Evolutionary conservation across 2,113 vertebrate genomes (phyloP), one percentile per base, ranked within the genome.

Genomic region (Sander vitreus): DNA sequence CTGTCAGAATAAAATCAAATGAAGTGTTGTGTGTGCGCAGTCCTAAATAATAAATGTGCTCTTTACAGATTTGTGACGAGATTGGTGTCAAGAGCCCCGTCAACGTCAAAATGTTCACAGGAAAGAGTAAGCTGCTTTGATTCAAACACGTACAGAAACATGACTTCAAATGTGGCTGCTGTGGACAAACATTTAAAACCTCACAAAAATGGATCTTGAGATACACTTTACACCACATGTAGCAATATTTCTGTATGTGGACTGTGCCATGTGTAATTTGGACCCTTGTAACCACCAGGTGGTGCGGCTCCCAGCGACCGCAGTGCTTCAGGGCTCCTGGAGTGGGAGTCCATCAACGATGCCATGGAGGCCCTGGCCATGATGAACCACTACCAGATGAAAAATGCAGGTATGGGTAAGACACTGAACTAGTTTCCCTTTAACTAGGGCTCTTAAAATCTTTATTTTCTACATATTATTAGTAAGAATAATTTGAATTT

Each of bases 301-400:
- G 93, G 91, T 0, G 91, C 90, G 0, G 89, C 90, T n/a, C 50
- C 90, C 95, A 97, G 97, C 80, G 97, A 98, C 48, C 95, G 97
- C 79, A 98, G 97, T 25, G 96, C 97, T 1, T 98, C 97, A 0
- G 97, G 97, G 2, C 93, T 98, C 89, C 88, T 98, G n/a, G 97
- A 98, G 88, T 98, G 97, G 97, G 97, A 98, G 65, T 96, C 96
- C 0, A 97, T 98, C 91, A 97, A 97, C 0, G 97, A 98, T 2
- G 97, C 97, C 48, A 96, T 98, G 93, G 97, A 98, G 87, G 97
- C 97, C 0, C 90, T 98, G 78, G 93, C 96, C 27, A 82, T 98
- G 91, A 96, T 98, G 84, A 98, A 98, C 92, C 97, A 98, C 91
- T 96, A 95, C 92, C 97, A 98, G 93, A 98, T 98, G 97, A 98